Conservation (phyloP, 2,888 invertebrate species). For the Zonitis immaculata region DNA sequence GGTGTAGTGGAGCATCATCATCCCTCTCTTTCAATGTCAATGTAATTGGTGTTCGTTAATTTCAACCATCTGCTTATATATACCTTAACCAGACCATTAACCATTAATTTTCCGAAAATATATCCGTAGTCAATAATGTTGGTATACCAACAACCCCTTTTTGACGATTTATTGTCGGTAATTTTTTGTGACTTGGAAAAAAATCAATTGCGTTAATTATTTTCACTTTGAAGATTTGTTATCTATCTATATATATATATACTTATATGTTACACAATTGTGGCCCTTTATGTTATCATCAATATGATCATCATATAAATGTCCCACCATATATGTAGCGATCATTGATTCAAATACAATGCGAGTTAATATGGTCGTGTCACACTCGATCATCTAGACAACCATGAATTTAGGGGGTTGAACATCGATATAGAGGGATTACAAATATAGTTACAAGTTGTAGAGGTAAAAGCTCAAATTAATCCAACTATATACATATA, state of each 20-base stretch:
- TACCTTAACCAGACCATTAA: slow-evolving; percentile 14
- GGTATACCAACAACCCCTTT: slow-evolving; percentile 33
- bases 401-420: slow-evolving; percentile 29
- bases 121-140: no score
- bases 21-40: neutral
- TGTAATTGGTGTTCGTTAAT: slow-evolving; percentile 10
- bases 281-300: slow-evolving; percentile 29
- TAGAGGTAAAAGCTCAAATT: slow-evolving; percentile 32
- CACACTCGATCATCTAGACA: slow-evolving; percentile 45
- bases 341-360: slow-evolving; percentile 45
- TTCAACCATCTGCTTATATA: slow-evolving; percentile 27
- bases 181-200: no score
- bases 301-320: slow-evolving; percentile 23
- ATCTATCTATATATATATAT: no score
- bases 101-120: slow-evolving; percentile 36
- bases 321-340: slow-evolving; percentile 20
- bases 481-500: no score
- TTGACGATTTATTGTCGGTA: slow-evolving; percentile 39
- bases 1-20: neutral
- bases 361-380: slow-evolving; percentile 45
- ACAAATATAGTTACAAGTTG: slow-evolving; percentile 11
- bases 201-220: no score
- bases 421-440: slow-evolving; percentile 12
- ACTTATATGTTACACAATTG: no score
- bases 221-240: no score